Percentiles rank a stretch among this genome's conserved stretches.
phyloP scores from a whole-genome alignment of 2,797 vertebrate genomes.

The Hephaestus fuliginosus region DNA sequence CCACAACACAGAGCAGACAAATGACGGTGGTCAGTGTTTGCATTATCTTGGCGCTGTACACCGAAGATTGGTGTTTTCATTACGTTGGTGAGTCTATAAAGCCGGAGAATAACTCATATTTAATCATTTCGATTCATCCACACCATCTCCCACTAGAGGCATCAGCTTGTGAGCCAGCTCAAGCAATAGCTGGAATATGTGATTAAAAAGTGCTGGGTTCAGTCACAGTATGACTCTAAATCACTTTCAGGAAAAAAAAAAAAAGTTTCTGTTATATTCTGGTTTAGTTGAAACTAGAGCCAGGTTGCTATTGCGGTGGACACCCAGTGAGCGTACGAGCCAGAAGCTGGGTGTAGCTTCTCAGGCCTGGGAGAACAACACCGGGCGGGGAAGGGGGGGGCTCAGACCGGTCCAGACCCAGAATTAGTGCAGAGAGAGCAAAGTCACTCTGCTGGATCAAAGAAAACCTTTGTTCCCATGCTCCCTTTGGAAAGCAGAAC shows the following conservation, averaged over 20 bases:
- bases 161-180: slow-evolving; percentile 43
- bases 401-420: slow-evolving; percentile 58
- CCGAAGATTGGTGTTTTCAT: slow-evolving; percentile 70
- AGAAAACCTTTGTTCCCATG: slow-evolving; percentile 72
- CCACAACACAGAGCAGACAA: slow-evolving; percentile 50
- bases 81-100: slow-evolving; percentile 47
- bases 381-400: slow-evolving; percentile 9
- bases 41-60: slow-evolving; percentile 53
- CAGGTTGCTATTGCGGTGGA: slow-evolving; percentile 41
- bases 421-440: slow-evolving; percentile 60
- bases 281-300: slow-evolving; percentile 46
- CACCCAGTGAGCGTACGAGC: slow-evolving; percentile 10
- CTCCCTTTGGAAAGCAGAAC: slow-evolving; percentile 51
- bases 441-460: slow-evolving; percentile 68
- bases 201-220: slow-evolving; percentile 64
- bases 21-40: slow-evolving; percentile 50
- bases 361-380: slow-evolving; percentile 55
- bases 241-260: slow-evolving; percentile 40
- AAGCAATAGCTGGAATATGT: slow-evolving; percentile 48
- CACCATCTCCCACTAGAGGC: slow-evolving; percentile 53
- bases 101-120: slow-evolving; percentile 61
- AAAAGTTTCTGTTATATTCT: slow-evolving; percentile 44
- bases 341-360: slow-evolving; percentile 31
- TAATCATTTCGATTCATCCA: slow-evolving; percentile 65
- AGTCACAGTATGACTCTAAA: slow-evolving; percentile 54